phyloP scores from a whole-genome alignment of 2,797 vertebrate genomes.

The Argya squamiceps region DNA sequence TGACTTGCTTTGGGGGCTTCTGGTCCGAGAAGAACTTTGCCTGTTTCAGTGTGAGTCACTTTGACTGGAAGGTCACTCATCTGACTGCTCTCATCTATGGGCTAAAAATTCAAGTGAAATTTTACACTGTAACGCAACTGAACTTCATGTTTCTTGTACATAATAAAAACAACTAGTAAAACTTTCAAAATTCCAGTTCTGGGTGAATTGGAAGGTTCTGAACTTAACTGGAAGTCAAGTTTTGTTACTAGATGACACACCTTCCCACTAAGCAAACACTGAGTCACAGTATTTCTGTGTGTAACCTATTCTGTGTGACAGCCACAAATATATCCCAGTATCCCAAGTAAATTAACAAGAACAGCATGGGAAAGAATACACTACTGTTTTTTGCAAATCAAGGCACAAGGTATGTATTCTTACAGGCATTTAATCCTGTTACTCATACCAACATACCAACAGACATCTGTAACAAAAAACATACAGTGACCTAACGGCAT shows the following conservation, averaged over 20 bases:
- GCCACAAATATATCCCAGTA: background rate
- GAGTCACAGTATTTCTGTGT: background rate
- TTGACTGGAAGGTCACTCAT: constrained; percentile 99
- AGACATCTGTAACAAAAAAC: background rate
- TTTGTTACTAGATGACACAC: background rate
- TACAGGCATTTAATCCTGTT: background rate
- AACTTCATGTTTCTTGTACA: background rate
- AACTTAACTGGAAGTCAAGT: background rate
- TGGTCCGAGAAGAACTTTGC: constrained; percentile 93
- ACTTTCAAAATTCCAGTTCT: background rate
- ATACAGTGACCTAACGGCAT: background rate
- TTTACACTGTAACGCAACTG: background rate
- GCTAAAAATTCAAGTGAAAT: constrained; percentile 73
- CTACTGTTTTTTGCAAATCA: background rate
- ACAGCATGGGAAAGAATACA: background rate
- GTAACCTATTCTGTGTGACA: background rate
- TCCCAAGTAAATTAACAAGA: background rate
- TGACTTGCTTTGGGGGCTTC: constrained; percentile 98
- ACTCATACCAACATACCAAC: background rate
- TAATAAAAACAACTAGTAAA: background rate
- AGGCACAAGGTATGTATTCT: background rate
- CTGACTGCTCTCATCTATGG: constrained; percentile 97
- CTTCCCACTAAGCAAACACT: background rate
- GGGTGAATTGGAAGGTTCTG: background rate
- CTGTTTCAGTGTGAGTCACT: constrained; percentile 96